phyloP scores from a whole-genome alignment of 53 echinoderm and acorn worm species.

The Crossaster papposus region DNA sequence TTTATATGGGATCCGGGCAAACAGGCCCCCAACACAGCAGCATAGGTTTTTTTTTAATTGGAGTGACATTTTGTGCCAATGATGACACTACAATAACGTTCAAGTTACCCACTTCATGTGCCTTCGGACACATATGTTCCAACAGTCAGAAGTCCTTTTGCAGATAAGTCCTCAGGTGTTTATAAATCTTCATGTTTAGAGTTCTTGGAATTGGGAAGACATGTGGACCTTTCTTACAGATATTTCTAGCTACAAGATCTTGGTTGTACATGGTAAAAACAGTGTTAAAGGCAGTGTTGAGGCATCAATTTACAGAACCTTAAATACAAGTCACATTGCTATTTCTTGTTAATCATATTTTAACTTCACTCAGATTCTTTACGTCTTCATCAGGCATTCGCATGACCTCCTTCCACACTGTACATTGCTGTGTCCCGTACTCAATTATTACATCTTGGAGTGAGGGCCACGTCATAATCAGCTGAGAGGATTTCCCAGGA shows the following conservation, averaged over 20 bases:
- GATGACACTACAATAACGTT: neutral
- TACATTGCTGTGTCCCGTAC: neutral
- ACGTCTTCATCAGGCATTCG: slow-evolving; percentile 10
- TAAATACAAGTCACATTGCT: neutral
- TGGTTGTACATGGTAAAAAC: neutral
- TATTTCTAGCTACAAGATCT: neutral
- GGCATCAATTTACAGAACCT: neutral
- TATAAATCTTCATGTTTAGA: slow-evolving; percentile 14
- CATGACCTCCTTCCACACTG: slow-evolving; percentile 4
- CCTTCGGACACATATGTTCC: too few relatives aligned
- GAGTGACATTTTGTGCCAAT: neutral
- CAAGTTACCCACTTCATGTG: neutral
- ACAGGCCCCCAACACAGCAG: neutral
- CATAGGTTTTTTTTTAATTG: neutral
- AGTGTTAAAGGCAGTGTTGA: neutral
- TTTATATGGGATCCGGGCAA: neutral
- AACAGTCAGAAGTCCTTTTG: neutral
- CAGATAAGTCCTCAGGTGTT: neutral
- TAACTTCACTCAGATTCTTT: neutral
- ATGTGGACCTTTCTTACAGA: neutral
- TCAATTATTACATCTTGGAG: neutral
- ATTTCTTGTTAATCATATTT: neutral
- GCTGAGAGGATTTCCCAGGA: slow-evolving; percentile 13
- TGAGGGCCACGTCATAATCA: neutral
- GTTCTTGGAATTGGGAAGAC: neutral